Evolutionary conservation across 2,113 vertebrate species (phyloP).

Genomic region (Carassius carassius): DNA sequence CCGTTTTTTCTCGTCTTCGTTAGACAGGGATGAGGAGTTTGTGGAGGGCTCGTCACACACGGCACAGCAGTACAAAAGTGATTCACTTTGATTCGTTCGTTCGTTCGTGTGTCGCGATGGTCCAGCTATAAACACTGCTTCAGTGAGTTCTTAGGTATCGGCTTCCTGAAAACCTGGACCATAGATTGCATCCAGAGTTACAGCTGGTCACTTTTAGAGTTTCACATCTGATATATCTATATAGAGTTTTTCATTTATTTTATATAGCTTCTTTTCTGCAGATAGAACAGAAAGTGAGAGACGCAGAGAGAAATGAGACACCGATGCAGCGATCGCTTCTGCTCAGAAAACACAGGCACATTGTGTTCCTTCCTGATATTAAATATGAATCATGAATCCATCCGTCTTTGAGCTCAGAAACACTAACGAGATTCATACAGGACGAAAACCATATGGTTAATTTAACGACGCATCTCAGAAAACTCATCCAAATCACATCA

Average conservation of each 20-base stretch:
- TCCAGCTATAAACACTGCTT: constrained; percentile 80
- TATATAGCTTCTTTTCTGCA: constrained; percentile 53
- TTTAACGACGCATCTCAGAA: too few species aligned
- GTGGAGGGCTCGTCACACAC: constrained; percentile 71
- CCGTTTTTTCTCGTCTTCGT: too few species aligned
- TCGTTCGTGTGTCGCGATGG: constrained; percentile 66
- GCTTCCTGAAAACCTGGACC: constrained; percentile 85
- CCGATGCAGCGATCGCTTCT: too few species aligned
- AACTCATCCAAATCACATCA: too few species aligned
- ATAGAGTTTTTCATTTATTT: constrained; percentile 32
- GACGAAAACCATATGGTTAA: too few species aligned
- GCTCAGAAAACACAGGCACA: too few species aligned
- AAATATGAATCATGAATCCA: too few species aligned
- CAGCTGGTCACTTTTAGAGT: constrained; percentile 71
- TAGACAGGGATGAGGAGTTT: constrained; percentile 55
- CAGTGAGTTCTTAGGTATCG: constrained; percentile 87
- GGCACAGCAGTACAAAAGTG: constrained; percentile 66
- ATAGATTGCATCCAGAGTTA: constrained; percentile 76
- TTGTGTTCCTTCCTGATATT: too few species aligned
- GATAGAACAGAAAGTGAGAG: constrained; percentile 62
- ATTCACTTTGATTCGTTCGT: constrained; percentile 57
- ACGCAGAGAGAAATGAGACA: constrained; percentile 23
- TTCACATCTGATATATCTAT: constrained; percentile 47
- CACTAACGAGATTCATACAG: too few species aligned
- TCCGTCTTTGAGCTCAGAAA: too few species aligned